phyloP scores from a whole-genome alignment of 2,888 invertebrate species.

The Oscheius sp. region DNA sequence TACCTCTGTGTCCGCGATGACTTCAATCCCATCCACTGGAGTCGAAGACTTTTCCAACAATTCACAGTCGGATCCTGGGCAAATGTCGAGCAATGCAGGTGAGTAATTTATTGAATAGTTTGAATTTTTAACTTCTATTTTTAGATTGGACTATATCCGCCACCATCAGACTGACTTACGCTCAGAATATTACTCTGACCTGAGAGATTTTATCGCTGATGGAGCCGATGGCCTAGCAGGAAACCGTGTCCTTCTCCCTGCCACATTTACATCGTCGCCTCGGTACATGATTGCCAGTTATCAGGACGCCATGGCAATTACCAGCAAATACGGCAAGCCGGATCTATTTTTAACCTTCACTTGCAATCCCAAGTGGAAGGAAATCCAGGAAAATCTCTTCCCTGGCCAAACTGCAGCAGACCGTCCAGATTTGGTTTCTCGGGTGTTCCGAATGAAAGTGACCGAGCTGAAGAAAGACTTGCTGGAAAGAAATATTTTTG shows the following conservation, averaged over 20 bases:
- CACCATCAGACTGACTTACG: not conserved
- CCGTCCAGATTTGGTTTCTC: slow-evolving; percentile 63
- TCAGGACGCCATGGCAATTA: slow-evolving; percentile 63
- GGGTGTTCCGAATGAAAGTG: slow-evolving; percentile 65
- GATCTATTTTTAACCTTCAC: slow-evolving; percentile 72
- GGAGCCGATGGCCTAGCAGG: slow-evolving; percentile 41
- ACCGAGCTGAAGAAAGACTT: slow-evolving; percentile 55
- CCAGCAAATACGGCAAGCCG: slow-evolving; percentile 61
- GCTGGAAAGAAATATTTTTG: slow-evolving; percentile 52
- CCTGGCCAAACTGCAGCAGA: slow-evolving; percentile 49
- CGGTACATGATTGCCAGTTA: slow-evolving; percentile 62
- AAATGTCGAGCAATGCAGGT: slow-evolving; percentile 70
- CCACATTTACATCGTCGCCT: slow-evolving; percentile 71
- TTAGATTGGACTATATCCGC: not conserved
- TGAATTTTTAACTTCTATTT: too few species aligned
- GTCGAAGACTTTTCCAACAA: slow-evolving; percentile 70
- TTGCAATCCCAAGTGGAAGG: slow-evolving; percentile 71
- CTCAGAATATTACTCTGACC: not conserved
- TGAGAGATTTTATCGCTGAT: slow-evolving; percentile 12
- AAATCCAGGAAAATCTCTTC: slow-evolving; percentile 60
- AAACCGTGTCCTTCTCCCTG: slow-evolving; percentile 62
- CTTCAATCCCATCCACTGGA: slow-evolving; percentile 65
- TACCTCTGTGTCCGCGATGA: slow-evolving; percentile 41
- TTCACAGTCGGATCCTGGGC: slow-evolving; percentile 73
- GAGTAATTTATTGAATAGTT: not conserved